These are phyloP conservation scores for Rhyacophila brunnea DNA, from an alignment of 1,140 invertebrate genomes.

Conservation along the genomic window DNA sequence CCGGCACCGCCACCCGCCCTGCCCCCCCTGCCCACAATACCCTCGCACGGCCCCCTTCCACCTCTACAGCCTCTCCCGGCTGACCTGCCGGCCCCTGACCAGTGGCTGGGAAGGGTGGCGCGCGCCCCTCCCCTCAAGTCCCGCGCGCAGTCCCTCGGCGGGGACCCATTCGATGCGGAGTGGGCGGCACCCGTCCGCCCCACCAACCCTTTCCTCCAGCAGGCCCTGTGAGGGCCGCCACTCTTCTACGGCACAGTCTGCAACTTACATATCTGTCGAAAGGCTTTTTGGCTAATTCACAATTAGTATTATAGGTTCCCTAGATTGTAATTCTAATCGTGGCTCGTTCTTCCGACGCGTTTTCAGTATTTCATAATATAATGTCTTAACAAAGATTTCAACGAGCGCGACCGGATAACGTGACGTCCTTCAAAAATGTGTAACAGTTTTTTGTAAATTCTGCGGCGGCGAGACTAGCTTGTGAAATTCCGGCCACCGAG, in stretches of 20 bases:
- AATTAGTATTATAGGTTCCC: not conserved
- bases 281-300: not conserved
- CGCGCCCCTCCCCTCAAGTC: conserved; percentile 64
- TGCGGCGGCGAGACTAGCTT: no score
- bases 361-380: not conserved
- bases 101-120: conserved; percentile 69
- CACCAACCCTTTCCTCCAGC: conserved; percentile 34
- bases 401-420: not conserved
- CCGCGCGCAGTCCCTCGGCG: conserved; percentile 49
- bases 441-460: no score
- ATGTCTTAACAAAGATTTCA: not conserved
- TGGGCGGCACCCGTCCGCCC: conserved; percentile 67
- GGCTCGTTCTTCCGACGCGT: not conserved
- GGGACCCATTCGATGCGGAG: conserved; percentile 84
- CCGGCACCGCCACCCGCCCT: conserved; percentile 37
- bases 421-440: not conserved
- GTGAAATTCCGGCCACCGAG: no score
- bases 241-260: not conserved
- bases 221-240: conserved; percentile 19
- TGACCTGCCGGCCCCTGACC: conserved; percentile 68
- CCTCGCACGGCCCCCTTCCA: conserved; percentile 18
- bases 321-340: not conserved
- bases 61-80: conserved; percentile 33
- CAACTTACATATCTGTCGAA: not conserved
- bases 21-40: conserved; percentile 35